Conservation (phyloP, 2,797 vertebrate species). For the Mormyrops boulengeri region DNA sequence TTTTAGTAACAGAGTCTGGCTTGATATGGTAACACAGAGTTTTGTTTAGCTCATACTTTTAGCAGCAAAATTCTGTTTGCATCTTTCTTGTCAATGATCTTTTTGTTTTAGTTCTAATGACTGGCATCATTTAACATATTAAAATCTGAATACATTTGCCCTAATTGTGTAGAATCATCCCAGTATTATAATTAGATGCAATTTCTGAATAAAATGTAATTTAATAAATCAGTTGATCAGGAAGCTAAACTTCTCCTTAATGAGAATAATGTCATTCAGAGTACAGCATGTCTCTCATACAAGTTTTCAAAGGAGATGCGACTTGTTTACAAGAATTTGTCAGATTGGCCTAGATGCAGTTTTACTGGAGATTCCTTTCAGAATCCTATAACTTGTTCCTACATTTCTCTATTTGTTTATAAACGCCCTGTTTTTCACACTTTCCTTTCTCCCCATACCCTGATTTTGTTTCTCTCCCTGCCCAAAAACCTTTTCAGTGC, state of each 20-base stretch:
- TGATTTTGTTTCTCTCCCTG: neutral
- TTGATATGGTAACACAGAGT: neutral
- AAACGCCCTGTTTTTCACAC: neutral
- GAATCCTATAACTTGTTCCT: neutral
- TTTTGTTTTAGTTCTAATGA: neutral
- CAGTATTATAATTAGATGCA: neutral
- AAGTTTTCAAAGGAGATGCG: neutral
- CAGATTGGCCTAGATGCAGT: neutral
- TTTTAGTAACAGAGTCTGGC: neutral
- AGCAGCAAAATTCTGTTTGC: neutral
- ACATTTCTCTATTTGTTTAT: neutral
- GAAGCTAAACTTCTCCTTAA: neutral
- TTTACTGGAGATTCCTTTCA: neutral
- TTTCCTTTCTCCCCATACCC: neutral
- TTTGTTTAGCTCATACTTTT: neutral
- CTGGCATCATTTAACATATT: neutral
- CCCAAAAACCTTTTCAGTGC: neutral
- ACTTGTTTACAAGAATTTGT: slow-evolving; percentile 9
- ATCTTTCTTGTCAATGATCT: neutral
- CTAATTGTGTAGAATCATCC: neutral
- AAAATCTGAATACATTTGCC: neutral
- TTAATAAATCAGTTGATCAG: neutral
- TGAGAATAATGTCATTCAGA: slow-evolving; percentile 4
- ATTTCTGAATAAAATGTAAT: neutral
- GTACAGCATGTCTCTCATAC: neutral